Evolutionary conservation across 2,113 vertebrate species (phyloP).

Genomic region (Centropristis striata): DNA sequence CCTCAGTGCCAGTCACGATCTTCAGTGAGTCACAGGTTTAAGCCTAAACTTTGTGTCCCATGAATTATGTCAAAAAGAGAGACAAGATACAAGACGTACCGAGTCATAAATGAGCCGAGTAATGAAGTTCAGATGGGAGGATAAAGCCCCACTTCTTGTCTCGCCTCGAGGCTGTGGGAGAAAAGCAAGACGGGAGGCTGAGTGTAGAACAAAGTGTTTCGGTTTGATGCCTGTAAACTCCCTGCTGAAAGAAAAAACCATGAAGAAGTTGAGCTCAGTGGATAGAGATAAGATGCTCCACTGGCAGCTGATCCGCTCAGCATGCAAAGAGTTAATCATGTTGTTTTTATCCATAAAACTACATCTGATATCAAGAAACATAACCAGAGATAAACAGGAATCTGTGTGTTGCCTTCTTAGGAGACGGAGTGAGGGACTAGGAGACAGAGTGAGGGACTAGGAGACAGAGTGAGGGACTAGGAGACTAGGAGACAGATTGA

Average conservation of each 20-base stretch:
- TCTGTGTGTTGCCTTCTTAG: background rate
- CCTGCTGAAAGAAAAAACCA: slow-evolving; percentile 36
- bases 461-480: no score
- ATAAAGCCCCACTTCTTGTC: slow-evolving; percentile 22
- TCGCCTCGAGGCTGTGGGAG: slow-evolving; percentile 45
- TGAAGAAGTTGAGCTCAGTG: slow-evolving; percentile 42
- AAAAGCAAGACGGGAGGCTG: slow-evolving; percentile 46
- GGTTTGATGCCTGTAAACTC: slow-evolving; percentile 61
- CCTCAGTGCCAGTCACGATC: background rate
- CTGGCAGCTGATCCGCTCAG: slow-evolving; percentile 38
- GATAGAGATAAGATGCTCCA: slow-evolving; percentile 36
- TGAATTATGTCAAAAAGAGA: slow-evolving; percentile 37
- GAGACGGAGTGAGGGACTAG: no score
- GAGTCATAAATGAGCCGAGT: slow-evolving; percentile 51
- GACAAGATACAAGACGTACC: slow-evolving; percentile 56
- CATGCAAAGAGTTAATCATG: slow-evolving; percentile 11
- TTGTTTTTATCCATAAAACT: background rate
- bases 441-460: no score
- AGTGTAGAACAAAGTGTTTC: slow-evolving; percentile 61
- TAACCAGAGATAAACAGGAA: background rate
- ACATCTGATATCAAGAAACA: background rate
- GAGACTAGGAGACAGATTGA: no score
- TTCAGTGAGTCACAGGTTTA: slow-evolving; percentile 10
- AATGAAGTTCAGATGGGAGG: slow-evolving; percentile 72
- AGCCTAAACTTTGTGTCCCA: slow-evolving; percentile 41